These are phyloP conservation scores for Orius insidiosus DNA, from an alignment of 1,140 invertebrate genomes.

Conservation along the genomic window DNA sequence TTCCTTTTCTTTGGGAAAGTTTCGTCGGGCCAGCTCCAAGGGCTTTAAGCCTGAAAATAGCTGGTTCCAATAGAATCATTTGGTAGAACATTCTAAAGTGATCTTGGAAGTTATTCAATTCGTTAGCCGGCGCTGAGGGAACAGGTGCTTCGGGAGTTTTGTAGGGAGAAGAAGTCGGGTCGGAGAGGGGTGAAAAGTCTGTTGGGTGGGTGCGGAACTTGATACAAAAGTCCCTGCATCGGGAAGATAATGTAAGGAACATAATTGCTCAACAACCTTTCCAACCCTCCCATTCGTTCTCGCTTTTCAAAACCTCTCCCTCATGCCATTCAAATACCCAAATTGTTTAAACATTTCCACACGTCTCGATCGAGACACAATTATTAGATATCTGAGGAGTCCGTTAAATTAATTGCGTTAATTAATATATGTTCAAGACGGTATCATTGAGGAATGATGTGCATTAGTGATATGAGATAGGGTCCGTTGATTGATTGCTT, in stretches of 20 bases:
- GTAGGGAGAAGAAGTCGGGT: not conserved
- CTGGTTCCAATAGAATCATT: no score
- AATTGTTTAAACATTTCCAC: not conserved
- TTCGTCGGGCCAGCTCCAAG: no score
- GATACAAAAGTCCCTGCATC: not conserved
- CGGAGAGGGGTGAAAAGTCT: conserved; percentile 7
- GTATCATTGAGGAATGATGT: no score
- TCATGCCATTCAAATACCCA: not conserved
- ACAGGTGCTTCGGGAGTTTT: not conserved
- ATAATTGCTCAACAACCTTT: not conserved
- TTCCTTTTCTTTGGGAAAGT: no score
- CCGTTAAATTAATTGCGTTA: no score
- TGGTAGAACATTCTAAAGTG: no score
- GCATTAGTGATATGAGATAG: no score
- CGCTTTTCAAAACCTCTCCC: not conserved
- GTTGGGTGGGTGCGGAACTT: conserved; percentile 2
- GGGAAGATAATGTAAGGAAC: conserved; percentile 2
- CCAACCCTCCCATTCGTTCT: not conserved
- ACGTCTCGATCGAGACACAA: not conserved
- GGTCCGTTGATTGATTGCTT: no score
- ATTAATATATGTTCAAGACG: no score
- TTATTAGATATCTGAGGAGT: not conserved
- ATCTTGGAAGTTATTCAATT: no score
- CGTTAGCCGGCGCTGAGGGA: no score
- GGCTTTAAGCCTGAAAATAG: no score